Conservation (phyloP, 2,797 vertebrate species). For the Siniperca obscura region DNA sequence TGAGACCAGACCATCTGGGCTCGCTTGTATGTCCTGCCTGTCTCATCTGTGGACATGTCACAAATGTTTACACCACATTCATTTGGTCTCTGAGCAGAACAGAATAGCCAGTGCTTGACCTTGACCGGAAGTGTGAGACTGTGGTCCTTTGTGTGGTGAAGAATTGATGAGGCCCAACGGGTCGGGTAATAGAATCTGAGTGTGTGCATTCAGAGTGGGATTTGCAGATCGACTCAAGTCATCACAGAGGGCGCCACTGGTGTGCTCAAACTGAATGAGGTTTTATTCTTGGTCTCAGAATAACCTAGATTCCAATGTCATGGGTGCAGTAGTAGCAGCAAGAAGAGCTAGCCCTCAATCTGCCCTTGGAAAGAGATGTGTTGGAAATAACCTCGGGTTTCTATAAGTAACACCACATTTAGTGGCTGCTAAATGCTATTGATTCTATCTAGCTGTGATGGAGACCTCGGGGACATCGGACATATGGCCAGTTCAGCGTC, state of each 20-base stretch:
- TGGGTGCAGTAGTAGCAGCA: slow-evolving; percentile 29
- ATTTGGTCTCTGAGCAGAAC: slow-evolving; percentile 29
- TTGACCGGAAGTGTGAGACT: slow-evolving; percentile 46
- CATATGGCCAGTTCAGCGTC: slow-evolving; percentile 60
- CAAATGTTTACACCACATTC: slow-evolving; percentile 39
- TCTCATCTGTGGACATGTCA: slow-evolving; percentile 40
- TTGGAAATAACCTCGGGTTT: slow-evolving; percentile 42
- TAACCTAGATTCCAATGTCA: slow-evolving; percentile 57
- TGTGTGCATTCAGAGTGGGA: slow-evolving; percentile 48
- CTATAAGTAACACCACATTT: slow-evolving; percentile 43
- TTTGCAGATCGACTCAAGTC: slow-evolving; percentile 56
- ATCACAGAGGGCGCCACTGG: slow-evolving; percentile 6
- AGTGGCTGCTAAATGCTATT: slow-evolving; percentile 57
- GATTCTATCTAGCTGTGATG: slow-evolving; percentile 61
- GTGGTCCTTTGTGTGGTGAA: slow-evolving; percentile 52
- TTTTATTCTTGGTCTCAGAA: slow-evolving; percentile 62
- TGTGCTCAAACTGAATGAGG: slow-evolving; percentile 56
- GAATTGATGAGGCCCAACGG: slow-evolving; percentile 57
- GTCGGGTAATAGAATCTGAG: slow-evolving; percentile 52
- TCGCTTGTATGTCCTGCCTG: not conserved
- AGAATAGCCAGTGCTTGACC: slow-evolving; percentile 53
- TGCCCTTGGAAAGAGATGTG: slow-evolving; percentile 41
- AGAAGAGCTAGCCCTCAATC: slow-evolving; percentile 22
- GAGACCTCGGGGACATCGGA: slow-evolving; percentile 48
- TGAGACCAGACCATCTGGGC: slow-evolving; percentile 53